Evolutionary conservation across 2,797 vertebrate species (phyloP).

Genomic region (Amphiprion clarkii): DNA sequence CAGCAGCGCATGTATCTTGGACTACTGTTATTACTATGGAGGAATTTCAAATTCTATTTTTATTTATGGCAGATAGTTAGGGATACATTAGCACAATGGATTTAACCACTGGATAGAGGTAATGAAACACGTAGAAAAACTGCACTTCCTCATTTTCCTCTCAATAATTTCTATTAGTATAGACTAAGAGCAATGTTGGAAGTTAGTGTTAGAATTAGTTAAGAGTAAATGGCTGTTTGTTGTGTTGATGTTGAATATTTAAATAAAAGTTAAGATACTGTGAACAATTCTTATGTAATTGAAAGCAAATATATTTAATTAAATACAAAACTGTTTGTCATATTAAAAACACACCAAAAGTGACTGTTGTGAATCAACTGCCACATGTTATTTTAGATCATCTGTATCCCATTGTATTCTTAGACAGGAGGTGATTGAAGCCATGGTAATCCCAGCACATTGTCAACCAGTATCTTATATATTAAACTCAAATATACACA

Average conservation of each 20-base stretch:
- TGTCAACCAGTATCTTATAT: constrained; percentile 54
- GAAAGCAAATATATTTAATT: constrained; percentile 17
- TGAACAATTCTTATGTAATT: constrained; percentile 11
- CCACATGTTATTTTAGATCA: constrained; percentile 59
- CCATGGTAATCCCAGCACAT: constrained; percentile 59
- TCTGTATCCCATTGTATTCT: constrained; percentile 83
- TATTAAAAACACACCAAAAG: constrained; percentile 18
- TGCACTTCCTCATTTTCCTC: not conserved
- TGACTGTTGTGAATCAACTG: constrained; percentile 8
- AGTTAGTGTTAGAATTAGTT: constrained; percentile 1
- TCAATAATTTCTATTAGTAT: not conserved
- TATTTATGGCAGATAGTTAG: not conserved
- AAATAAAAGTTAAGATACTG: constrained; percentile 12
- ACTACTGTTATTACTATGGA: constrained; percentile 2
- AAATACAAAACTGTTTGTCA: constrained; percentile 12
- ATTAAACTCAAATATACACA: constrained; percentile 61
- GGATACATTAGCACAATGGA: not conserved
- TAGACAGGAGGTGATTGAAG: constrained; percentile 81
- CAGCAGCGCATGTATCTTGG: not conserved
- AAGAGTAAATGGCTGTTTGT: not conserved
- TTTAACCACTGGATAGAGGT: constrained; percentile 1
- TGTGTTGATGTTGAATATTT: constrained; percentile 13
- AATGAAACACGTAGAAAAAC: constrained; percentile 6
- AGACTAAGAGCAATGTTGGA: not conserved
- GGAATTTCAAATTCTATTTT: not conserved